A percentile compares a stretch with the other conserved stretches of the same genome.
Evolutionary conservation across 2,113 vertebrate genomes (phyloP).

Genomic region (Amphilophus citrinellus): DNA sequence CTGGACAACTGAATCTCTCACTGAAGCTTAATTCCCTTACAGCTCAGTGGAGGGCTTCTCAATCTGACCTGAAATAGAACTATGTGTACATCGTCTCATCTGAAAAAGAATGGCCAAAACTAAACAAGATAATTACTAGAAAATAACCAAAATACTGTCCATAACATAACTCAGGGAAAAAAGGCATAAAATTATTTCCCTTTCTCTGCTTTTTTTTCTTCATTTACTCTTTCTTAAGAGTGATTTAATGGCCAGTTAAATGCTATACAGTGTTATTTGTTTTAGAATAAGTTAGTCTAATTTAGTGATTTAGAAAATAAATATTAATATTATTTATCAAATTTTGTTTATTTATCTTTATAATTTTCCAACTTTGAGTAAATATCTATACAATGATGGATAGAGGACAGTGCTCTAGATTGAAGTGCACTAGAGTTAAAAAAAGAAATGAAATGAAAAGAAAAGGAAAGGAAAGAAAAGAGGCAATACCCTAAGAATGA

Average conservation of each 20-base stretch:
- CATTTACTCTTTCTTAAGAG: background rate
- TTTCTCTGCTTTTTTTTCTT: background rate
- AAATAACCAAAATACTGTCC: background rate
- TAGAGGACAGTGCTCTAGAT: background rate
- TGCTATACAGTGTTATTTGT: background rate
- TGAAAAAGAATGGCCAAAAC: background rate
- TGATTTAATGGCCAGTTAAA: background rate
- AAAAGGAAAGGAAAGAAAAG: background rate
- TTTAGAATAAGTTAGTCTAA: background rate
- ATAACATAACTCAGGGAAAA: background rate
- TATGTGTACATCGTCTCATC: background rate
- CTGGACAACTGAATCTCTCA: background rate
- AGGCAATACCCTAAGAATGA: background rate
- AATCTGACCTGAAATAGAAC: background rate
- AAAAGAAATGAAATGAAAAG: background rate
- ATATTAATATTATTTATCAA: background rate
- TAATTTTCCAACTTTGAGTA: background rate
- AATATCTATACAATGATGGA: background rate
- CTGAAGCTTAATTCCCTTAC: background rate
- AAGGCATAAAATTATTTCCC: background rate
- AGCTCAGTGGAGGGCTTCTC: background rate
- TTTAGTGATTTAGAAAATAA: background rate
- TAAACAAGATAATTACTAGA: background rate
- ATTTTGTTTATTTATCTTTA: background rate
- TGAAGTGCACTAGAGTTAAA: background rate